Evolutionary conservation across 2,113 vertebrate genomes (phyloP), one percentile per base, ranked within the genome.

Genomic region (Corynorhinus townsendii): DNA sequence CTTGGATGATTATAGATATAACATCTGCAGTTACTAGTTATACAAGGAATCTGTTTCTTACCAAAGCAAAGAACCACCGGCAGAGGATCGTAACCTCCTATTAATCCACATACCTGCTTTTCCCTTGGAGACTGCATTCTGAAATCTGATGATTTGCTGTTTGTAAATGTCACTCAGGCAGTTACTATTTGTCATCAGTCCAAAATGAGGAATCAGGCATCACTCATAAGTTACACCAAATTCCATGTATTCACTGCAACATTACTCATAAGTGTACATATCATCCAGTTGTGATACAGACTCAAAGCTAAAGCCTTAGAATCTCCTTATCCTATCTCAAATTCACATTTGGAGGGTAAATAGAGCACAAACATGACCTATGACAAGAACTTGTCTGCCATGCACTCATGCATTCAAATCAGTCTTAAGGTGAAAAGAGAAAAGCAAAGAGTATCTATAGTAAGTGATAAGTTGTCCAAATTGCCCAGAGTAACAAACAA

Each of bases 161-260:
- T 96, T 96, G 52, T 17, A 96, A 89, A 82, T 93, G 30, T 96
- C 89, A 96, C 56, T 96, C 79, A 91, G 28, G 24, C 3, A 94
- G 28, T 81, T 64, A 87, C 35, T 89, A 15, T 89, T 45, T 85
- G 71, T 86, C 28, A 59, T 40, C n/a, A 95, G 79, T 45, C 49
- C 82, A 22, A 11, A 38, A 38, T 73, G 77, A 94, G 87, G 11
- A 94, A 80, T 86, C 52, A 91, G 68, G 9, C 45, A 85, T 72
- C 90, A 95, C 54, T 90, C 24, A 79, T 22, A 66, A 72, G 38
- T 15, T 17, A 49, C 49, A 96, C 93, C 3, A 7, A 82, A 81
- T 96, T 89, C 5, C 88, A 80, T 11, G 24, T 73, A 43, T 90
- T 40, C 8, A 77, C 5, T 71, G 49, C 19, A 86, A 71, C 45